Evolutionary conservation across 2,797 vertebrate genomes (phyloP).

Genomic region (Muraenolepis orangiensis): DNA sequence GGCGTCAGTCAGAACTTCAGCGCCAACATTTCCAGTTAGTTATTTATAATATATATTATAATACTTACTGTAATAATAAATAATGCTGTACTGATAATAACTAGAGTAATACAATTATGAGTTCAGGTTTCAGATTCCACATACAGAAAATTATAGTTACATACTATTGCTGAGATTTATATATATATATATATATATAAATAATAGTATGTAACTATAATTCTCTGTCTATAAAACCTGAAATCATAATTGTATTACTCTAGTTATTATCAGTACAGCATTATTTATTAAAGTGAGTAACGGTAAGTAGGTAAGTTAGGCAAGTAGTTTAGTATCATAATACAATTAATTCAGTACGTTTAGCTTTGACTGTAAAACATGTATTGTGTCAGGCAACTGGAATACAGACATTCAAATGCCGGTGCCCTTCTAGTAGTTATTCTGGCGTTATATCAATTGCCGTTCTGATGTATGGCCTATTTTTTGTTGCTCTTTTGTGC

Average conservation of each 20-base stretch:
- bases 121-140: not conserved
- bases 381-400: not conserved
- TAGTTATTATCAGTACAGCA: not conserved
- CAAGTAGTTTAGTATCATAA: not conserved
- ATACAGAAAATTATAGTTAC: not conserved
- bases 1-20: not conserved
- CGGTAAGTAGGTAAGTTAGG: not conserved
- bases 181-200: too few relatives aligned
- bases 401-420: not conserved
- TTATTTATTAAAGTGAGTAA: not conserved
- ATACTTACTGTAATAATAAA: not conserved
- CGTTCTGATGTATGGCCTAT: not conserved
- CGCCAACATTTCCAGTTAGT: not conserved
- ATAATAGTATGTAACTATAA: not conserved
- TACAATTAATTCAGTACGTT: not conserved
- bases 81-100: not conserved
- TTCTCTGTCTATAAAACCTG: not conserved
- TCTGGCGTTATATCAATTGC: not conserved
- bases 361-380: not conserved
- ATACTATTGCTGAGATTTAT: too few relatives aligned
- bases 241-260: not conserved
- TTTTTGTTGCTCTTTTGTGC: constrained; percentile 39
- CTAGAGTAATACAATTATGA: not conserved
- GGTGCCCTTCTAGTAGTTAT: not conserved
- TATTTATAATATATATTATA: too few relatives aligned